A percentile compares a stretch with the other conserved stretches of the same genome.
Evolutionary conservation across 2,113 vertebrate species (phyloP).

Genomic region (Mionectes macconnelli): DNA sequence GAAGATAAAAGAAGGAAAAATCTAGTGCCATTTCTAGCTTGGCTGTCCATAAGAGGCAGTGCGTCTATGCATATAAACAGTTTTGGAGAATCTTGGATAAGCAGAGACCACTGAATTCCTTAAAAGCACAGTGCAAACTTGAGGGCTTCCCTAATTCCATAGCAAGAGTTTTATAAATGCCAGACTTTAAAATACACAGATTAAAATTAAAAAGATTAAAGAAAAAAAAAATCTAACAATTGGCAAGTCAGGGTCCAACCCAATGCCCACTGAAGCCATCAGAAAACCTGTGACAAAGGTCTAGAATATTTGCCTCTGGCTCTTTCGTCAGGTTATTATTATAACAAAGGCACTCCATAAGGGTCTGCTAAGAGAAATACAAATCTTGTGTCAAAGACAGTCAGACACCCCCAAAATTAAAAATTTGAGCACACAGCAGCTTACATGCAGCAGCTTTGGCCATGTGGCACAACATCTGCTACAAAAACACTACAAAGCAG

Average conservation of each 20-base stretch:
- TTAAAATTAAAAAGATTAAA: neutral
- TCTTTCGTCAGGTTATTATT: neutral
- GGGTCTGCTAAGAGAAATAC: neutral
- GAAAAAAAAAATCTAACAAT: neutral
- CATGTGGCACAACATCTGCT: slow-evolving; percentile 75
- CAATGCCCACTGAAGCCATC: neutral
- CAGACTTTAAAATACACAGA: neutral
- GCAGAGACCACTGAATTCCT: neutral
- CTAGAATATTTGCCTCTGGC: neutral
- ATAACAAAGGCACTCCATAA: neutral
- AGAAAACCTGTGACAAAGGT: neutral
- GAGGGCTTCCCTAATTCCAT: neutral
- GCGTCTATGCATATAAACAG: neutral
- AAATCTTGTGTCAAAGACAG: neutral
- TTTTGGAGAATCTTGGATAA: neutral
- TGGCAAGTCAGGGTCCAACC: neutral
- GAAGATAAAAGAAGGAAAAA: neutral
- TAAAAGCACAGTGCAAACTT: neutral
- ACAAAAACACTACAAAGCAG: slow-evolving; percentile 65
- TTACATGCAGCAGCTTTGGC: slow-evolving; percentile 59
- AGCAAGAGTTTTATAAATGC: neutral
- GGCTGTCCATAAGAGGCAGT: neutral
- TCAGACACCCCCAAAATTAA: slow-evolving; percentile 22
- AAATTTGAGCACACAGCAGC: slow-evolving; percentile 21
- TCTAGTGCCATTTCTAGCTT: neutral